phyloP scores from a whole-genome alignment of 2,113 vertebrate genomes.

The Desmodus rotundus region DNA sequence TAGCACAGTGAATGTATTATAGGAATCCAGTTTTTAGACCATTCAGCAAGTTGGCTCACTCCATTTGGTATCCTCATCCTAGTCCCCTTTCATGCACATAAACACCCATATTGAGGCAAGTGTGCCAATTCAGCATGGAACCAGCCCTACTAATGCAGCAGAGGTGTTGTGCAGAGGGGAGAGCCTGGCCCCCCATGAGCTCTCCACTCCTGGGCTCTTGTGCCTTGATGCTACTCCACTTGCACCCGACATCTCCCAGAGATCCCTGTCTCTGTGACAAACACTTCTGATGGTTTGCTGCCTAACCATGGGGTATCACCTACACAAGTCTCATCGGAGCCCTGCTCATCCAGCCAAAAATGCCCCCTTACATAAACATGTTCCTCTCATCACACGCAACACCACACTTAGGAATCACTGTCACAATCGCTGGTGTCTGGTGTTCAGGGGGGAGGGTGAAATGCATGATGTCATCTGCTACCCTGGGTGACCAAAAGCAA shows the following conservation, averaged over 20 bases:
- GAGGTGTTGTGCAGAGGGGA: accelerated
- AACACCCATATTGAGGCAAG: accelerated
- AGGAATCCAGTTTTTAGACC: background rate
- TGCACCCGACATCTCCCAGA: background rate
- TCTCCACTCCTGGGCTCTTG: no score
- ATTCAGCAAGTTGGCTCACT: background rate
- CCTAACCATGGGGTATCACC: background rate
- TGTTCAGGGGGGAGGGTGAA: background rate
- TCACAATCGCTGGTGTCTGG: background rate
- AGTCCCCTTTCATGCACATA: accelerated
- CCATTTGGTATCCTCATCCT: no score
- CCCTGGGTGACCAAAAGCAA: background rate
- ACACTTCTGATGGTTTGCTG: background rate
- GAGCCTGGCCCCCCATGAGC: background rate
- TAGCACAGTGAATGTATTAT: accelerated
- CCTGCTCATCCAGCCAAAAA: background rate
- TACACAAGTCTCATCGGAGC: background rate
- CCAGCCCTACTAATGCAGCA: background rate
- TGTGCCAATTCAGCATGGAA: background rate
- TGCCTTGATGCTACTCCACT: background rate
- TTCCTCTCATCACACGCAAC: background rate
- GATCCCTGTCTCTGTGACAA: background rate
- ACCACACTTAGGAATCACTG: background rate
- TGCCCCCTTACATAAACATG: background rate
- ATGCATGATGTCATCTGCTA: background rate